These are phyloP conservation scores for Kryptolebias marmoratus DNA, from an alignment of 2,113 vertebrate genomes.

Conservation along the genomic window DNA sequence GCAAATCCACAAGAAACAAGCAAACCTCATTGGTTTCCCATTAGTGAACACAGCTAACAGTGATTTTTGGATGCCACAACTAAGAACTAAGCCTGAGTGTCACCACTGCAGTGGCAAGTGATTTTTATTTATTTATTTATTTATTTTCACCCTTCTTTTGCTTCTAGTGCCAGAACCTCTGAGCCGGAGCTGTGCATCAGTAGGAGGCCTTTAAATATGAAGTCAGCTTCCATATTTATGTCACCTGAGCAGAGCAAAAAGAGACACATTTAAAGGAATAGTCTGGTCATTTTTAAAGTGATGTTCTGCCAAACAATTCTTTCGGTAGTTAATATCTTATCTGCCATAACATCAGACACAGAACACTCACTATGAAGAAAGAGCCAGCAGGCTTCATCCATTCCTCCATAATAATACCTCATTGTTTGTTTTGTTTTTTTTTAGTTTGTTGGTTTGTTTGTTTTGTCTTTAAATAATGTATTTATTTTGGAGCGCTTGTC, in stretches of 20 bases:
- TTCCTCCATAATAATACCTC: no score
- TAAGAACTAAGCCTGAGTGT: not conserved
- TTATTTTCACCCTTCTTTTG: not conserved
- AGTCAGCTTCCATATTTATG: not conserved
- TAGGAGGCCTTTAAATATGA: slow-evolving; percentile 5
- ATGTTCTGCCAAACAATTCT: no score
- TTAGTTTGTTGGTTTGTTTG: no score
- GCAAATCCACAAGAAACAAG: slow-evolving; percentile 26
- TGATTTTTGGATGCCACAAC: slow-evolving; percentile 8
- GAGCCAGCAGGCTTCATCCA: no score
- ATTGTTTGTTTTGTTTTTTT: no score
- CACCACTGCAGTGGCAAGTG: not conserved
- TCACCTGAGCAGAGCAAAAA: slow-evolving; percentile 10
- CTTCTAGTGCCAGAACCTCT: slow-evolving; percentile 14
- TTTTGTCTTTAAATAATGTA: no score
- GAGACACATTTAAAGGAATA: not conserved
- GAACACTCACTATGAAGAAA: no score
- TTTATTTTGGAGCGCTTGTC: no score
- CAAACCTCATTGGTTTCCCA: slow-evolving; percentile 20
- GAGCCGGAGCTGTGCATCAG: not conserved
- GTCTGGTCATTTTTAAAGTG: no score
- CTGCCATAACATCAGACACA: no score
- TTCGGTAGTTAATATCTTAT: no score
- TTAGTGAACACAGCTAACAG: slow-evolving; percentile 11
- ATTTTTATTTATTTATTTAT: not conserved